Evolutionary conservation across 2,113 vertebrate species (phyloP).

Genomic region (Ptilorrhoa leucosticta): DNA sequence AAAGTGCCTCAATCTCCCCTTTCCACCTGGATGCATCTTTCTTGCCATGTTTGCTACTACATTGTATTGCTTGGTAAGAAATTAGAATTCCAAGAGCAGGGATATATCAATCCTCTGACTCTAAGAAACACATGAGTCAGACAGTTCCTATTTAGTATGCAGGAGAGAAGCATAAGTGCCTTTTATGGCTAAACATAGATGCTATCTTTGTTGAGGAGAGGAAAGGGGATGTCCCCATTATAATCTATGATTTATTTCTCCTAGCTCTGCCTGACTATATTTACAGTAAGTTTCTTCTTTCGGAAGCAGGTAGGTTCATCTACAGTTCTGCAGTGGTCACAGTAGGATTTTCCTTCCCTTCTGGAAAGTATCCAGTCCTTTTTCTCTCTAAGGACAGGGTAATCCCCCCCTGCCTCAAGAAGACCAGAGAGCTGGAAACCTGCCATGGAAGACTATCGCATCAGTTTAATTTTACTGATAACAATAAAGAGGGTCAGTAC

Average conservation of each 20-base stretch:
- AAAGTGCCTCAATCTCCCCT: background rate
- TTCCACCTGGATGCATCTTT: background rate
- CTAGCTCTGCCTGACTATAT: background rate
- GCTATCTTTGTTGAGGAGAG: background rate
- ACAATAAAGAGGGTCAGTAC: conserved; percentile 23
- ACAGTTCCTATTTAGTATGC: conserved; percentile 19
- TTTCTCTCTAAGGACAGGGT: conserved; percentile 29
- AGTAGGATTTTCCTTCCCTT: conserved; percentile 22
- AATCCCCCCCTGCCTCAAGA: background rate
- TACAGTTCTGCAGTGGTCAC: background rate
- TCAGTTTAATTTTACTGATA: conserved; percentile 48
- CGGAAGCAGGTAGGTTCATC: background rate
- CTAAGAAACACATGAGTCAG: background rate
- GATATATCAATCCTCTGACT: background rate
- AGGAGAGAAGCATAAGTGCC: background rate
- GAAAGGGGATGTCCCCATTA: background rate
- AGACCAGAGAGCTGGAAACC: conserved; percentile 27
- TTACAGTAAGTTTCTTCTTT: background rate
- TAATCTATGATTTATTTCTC: conserved; percentile 14
- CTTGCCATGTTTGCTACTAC: background rate
- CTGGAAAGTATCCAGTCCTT: conserved; percentile 39
- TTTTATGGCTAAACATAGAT: background rate
- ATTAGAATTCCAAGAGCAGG: background rate
- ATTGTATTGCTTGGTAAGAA: background rate
- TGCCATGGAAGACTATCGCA: conserved; percentile 6